Percentiles rank a stretch among this genome's conserved stretches.
Evolutionary conservation across 1,140 invertebrate genomes (phyloP).

Genomic region (Diorhabda sublineata): DNA sequence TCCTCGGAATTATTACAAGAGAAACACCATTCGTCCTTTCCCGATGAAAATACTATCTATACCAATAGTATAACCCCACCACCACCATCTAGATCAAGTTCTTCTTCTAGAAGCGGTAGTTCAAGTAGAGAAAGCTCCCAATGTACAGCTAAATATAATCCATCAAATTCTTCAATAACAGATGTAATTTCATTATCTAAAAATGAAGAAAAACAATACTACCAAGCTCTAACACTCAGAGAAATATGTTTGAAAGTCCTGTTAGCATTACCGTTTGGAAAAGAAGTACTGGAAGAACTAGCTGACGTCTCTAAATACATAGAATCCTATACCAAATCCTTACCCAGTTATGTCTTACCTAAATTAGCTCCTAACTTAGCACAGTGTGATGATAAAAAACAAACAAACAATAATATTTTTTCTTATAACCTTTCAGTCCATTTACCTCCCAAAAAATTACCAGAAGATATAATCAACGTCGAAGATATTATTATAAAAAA

Average conservation of each 20-base stretch:
- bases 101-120: slow-evolving; percentile 47
- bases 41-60: slow-evolving; percentile 19
- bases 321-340: slow-evolving; percentile 27
- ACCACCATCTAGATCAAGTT: slow-evolving; percentile 34
- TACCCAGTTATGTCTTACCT: slow-evolving; percentile 21
- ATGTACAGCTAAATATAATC: slow-evolving; percentile 53
- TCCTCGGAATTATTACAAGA: neutral
- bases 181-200: slow-evolving; percentile 45
- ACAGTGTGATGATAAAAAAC: slow-evolving; percentile 10
- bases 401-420: slow-evolving; percentile 13
- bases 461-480: neutral
- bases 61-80: slow-evolving; percentile 31
- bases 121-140: slow-evolving; percentile 53
- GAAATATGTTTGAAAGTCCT: slow-evolving; percentile 62
- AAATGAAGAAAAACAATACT: slow-evolving; percentile 33
- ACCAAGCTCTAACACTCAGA: slow-evolving; percentile 43
- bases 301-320: slow-evolving; percentile 60
- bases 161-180: slow-evolving; percentile 42
- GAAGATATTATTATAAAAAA: neutral
- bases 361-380: slow-evolving; percentile 20
- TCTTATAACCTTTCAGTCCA: slow-evolving; percentile 24
- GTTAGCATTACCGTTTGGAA: slow-evolving; percentile 60
- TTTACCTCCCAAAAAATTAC: neutral
- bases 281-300: slow-evolving; percentile 61
- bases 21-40: neutral